Evolutionary conservation across 2,113 vertebrate species (phyloP).

Genomic region (Laticauda laticaudata): DNA sequence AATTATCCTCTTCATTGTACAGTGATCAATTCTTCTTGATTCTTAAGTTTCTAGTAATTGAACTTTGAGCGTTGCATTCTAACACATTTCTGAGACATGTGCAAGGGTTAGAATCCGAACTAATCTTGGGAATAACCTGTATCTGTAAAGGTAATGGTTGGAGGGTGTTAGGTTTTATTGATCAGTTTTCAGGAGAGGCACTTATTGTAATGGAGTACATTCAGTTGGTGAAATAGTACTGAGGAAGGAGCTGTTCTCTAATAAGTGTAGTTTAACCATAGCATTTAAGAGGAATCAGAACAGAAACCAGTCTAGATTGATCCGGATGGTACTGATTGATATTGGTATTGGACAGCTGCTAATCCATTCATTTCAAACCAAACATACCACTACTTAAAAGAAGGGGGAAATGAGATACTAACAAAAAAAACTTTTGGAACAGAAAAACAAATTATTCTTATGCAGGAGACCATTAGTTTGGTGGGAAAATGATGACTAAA

Average conservation of each 20-base stretch:
- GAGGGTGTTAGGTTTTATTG: background rate
- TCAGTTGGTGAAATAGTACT: background rate
- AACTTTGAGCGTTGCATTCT: background rate
- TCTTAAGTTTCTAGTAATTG: background rate
- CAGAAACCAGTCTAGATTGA: background rate
- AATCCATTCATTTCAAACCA: background rate
- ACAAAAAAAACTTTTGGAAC: background rate
- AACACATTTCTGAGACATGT: background rate
- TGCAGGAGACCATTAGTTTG: background rate
- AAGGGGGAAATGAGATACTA: background rate
- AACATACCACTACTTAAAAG: background rate
- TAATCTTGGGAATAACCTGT: background rate
- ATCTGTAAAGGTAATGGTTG: background rate
- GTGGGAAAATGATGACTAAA: background rate
- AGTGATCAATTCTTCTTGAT: too few species aligned
- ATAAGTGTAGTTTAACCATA: background rate
- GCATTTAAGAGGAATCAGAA: background rate
- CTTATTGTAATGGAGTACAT: background rate
- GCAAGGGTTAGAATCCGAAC: background rate
- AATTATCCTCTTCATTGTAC: background rate
- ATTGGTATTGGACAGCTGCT: background rate
- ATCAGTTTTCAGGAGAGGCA: background rate
- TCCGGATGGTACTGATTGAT: background rate
- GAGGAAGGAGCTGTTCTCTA: background rate
- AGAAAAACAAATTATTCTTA: background rate